Conservation (phyloP, 2,797 vertebrate species). For the Lutjanus campechanus region DNA sequence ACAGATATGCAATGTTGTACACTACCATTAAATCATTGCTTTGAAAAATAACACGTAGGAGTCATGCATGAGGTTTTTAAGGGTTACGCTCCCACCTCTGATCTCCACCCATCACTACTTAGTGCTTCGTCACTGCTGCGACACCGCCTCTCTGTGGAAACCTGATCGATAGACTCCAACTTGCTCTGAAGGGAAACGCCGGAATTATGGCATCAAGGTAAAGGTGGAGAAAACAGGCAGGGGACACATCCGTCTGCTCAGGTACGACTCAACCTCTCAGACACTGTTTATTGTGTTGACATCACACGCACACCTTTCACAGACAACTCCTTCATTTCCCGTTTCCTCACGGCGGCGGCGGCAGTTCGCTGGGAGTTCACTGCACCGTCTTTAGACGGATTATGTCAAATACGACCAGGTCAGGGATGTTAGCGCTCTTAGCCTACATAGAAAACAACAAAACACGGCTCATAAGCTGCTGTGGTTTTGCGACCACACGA, state of each 20-base stretch:
- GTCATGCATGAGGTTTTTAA: not conserved
- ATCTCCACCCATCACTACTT: conserved; percentile 71
- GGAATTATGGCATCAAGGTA: conserved; percentile 32
- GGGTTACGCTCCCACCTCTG: conserved; percentile 33
- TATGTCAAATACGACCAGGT: conserved; percentile 52
- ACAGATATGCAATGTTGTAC: not conserved
- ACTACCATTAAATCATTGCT: fast-evolving
- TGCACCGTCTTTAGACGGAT: conserved; percentile 61
- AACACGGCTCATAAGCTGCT: not conserved
- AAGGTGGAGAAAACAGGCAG: conserved; percentile 23
- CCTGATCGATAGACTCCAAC: conserved; percentile 47
- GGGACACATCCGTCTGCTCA: conserved; percentile 47
- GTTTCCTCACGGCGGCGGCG: not conserved
- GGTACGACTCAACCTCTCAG: conserved; percentile 63
- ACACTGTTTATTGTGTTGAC: not conserved
- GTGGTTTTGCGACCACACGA: not conserved
- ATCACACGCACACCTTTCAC: conserved; percentile 9
- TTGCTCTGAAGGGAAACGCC: conserved; percentile 48
- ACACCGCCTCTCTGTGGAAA: conserved; percentile 71
- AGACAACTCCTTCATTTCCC: not conserved
- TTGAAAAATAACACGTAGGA: not conserved
- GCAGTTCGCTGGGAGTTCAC: conserved; percentile 57
- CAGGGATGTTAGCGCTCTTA: conserved; percentile 45
- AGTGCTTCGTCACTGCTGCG: conserved; percentile 77
- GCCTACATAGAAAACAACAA: not conserved